Conservation (phyloP, 2,113 vertebrate species). For the Esox niger region DNA sequence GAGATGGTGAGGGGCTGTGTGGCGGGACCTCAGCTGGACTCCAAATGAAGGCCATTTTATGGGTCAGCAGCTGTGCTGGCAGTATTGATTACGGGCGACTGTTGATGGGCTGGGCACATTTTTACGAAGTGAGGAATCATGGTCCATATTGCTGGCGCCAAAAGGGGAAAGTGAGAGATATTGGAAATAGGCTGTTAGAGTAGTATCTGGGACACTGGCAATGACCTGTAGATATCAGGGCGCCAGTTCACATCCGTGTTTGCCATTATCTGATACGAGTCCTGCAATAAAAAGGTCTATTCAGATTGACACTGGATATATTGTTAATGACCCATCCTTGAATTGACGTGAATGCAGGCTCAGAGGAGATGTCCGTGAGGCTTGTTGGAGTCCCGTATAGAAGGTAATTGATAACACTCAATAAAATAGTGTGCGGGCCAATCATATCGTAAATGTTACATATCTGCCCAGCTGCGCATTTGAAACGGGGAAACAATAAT, state of each 20-base stretch:
- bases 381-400: constrained; percentile 47
- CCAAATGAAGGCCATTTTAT: constrained; percentile 55
- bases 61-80: constrained; percentile 67
- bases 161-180: constrained; percentile 20
- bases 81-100: constrained; percentile 70
- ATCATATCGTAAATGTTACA: constrained; percentile 61
- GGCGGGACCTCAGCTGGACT: constrained; percentile 2
- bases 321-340: constrained; percentile 65
- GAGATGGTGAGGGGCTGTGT: constrained; percentile 19
- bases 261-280: constrained; percentile 61
- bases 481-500: constrained; percentile 45
- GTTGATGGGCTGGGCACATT: constrained; percentile 49
- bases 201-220: constrained; percentile 22
- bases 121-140: constrained; percentile 75
- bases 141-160: constrained; percentile 60
- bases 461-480: constrained; percentile 62
- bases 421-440: constrained; percentile 52
- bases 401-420: constrained; percentile 63
- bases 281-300: constrained; percentile 56
- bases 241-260: constrained; percentile 42
- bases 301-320: constrained; percentile 67
- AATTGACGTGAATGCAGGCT: constrained; percentile 44
- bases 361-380: constrained; percentile 45
- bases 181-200: not conserved
- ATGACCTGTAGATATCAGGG: constrained; percentile 29